These are phyloP conservation scores for Campylomormyrus numenius DNA, from an alignment of 2,113 vertebrate species.

Conservation along the genomic window DNA sequence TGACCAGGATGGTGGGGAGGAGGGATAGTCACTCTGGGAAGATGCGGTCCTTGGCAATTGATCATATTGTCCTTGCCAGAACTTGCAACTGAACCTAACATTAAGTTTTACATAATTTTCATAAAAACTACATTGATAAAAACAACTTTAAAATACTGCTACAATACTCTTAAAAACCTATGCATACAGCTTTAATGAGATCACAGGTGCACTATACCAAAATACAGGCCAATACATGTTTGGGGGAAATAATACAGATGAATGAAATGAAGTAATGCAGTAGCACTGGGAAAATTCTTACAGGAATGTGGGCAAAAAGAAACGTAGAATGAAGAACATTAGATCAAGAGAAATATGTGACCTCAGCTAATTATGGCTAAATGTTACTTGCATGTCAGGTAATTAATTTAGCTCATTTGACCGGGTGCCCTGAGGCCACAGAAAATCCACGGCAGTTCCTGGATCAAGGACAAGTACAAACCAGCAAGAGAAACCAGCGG, in stretches of 20 bases:
- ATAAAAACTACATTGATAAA: not conserved
- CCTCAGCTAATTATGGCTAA: not conserved
- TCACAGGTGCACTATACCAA: not conserved
- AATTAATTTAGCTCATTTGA: not conserved
- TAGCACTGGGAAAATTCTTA: not conserved
- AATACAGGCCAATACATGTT: not conserved
- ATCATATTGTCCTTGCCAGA: not conserved
- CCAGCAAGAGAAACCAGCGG: not conserved
- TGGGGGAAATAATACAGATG: not conserved
- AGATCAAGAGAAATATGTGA: not conserved
- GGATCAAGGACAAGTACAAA: not conserved
- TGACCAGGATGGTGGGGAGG: not conserved
- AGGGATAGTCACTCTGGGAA: not conserved
- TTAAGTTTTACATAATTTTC: not conserved
- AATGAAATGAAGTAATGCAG: not conserved
- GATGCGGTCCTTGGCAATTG: not conserved
- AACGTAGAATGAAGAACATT: not conserved
- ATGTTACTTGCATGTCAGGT: not conserved
- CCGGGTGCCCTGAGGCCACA: not conserved
- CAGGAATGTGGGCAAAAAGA: not conserved
- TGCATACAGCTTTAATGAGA: not conserved
- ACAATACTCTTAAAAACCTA: not conserved
- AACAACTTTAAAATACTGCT: not conserved
- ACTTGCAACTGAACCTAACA: not conserved
- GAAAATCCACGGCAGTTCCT: not conserved